Evolutionary conservation across 2,888 invertebrate species (phyloP), one percentile per base, ranked within the genome.

Genomic region (Zygothrica quintamaculata): DNA sequence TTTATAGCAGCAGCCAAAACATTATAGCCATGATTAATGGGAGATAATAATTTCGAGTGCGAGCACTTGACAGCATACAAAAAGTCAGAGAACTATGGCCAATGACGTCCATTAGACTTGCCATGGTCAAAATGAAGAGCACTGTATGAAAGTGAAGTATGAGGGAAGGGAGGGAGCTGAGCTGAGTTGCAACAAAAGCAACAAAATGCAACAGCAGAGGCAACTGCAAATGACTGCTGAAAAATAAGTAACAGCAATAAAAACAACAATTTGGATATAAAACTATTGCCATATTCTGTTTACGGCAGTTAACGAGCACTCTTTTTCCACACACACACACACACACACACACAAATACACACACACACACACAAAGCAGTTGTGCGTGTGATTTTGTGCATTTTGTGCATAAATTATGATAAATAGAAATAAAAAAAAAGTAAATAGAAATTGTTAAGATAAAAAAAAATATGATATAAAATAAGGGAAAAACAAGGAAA

Each of bases 21-120:
- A 81, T 81, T 81, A 89, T 86, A 85, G 86, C 88, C 82, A 86
- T 88, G 88, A 88, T 89, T 89, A 88, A 88, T 88, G 89, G 82
- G 79, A 84, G 88, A 86, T 88, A 89, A 88, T 81, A 81, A 81
- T 87, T 81, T 81, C 80, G 87, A 81, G 80, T 87, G 80, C 80
- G 85, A 81, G 80, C 87, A 81, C 80, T 81, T 81, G 80, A 81
- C 80, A 81, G 80, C 87, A 81, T 87, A 81, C 80, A 87, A 87
- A 81, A 81, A 81, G 80, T 81, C 80, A 87, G 87, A 84, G 80
- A 81, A 81, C 80, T 87, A 81, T 81, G 80, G 80, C 85, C 80
- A 81, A 81, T 87, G 87, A 81, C 87, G 80, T 82, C 80, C 80
- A 81, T 81, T 81, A 81, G 80, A 87, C 80, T 64, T 58, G 58